Percentiles rank a stretch among this genome's conserved stretches.
Conservation (phyloP, 2,888 invertebrate species). For the Diploptera punctata region DNA sequence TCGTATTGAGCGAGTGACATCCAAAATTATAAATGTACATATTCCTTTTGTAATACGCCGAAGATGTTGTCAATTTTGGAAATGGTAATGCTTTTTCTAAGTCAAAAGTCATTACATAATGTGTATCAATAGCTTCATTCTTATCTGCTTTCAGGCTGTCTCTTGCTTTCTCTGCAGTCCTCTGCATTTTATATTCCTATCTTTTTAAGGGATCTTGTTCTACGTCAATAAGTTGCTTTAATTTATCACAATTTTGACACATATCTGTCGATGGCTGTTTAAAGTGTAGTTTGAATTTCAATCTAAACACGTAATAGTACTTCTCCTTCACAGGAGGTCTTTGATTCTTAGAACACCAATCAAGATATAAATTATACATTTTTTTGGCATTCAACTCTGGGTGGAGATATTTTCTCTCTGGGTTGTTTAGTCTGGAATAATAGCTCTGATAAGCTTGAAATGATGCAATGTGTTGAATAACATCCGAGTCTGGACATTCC, state of each 20-base stretch:
- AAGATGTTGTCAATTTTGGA: background rate
- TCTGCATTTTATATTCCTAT: background rate
- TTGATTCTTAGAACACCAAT: no score
- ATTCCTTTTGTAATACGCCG: constrained; percentile 43
- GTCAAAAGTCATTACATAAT: constrained; percentile 6
- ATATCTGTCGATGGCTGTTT: background rate
- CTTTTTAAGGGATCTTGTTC: background rate
- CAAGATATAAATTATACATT: no score
- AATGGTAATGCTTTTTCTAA: background rate
- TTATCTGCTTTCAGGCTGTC: background rate
- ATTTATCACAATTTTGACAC: constrained; percentile 11
- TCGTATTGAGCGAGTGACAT: background rate
- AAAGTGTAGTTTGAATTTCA: constrained; percentile 14
- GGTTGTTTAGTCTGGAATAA: no score
- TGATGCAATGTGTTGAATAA: no score
- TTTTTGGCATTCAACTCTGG: no score
- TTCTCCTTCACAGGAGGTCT: no score
- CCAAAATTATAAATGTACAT: background rate
- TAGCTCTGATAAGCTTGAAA: no score
- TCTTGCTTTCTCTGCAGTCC: constrained; percentile 2
- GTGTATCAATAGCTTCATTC: background rate
- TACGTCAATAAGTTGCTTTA: background rate
- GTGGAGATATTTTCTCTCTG: no score
- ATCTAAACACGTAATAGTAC: no score
- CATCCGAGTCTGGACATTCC: no score